Base-by-base conservation (phyloP, 2,888 invertebrate genomes). In the Cephus pygmeus region DNA sequence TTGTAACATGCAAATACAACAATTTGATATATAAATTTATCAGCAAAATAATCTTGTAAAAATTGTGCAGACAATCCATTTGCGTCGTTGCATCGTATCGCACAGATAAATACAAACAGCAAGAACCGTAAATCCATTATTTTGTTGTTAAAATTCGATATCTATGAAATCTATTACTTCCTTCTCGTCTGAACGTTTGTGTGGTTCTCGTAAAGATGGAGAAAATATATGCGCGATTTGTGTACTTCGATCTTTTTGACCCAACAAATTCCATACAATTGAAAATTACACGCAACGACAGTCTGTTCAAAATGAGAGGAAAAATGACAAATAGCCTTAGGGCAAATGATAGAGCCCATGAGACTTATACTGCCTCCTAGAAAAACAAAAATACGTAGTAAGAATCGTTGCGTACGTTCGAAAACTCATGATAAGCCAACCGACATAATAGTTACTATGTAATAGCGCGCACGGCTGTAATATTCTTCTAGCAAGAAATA, bases 1-100 rank as follows among this genome's bases (percentile, higher is more conserved):
- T 79, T 33, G 80, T 81, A 80, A 73, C 83, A 83, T 15, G 79
- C 81, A 71, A 83, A 83, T 69, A 76, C 69, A n/a, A 81, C 81
- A 35, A 81, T 34, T 69, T 81, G 80, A 35, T 76, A 40, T 15
- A 81, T 69, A 12, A 68, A 33, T 34, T 76, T 34, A 23, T 81
- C 36, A 3, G 11, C 33, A 75, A 81, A 83, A 75, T 81, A 83
- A 74, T 81, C 76, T 12, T 40, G 69, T 12, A 78, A 69, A 34
- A 83, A 81, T 76, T 68, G 69, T 4, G 78, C 77, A 15, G 31
- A 15, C 23, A 56, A 56, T 23, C 23, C 56, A 15, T 56, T 23
- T 6, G 56, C 23, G 23, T 56, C 56, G 6, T 56, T 9, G 4
- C 1, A 23, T 56, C 23, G 56, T 23, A 9, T 6, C 9, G 9